phyloP scores from a whole-genome alignment of 2,888 invertebrate species.

The Volucella inflata region DNA sequence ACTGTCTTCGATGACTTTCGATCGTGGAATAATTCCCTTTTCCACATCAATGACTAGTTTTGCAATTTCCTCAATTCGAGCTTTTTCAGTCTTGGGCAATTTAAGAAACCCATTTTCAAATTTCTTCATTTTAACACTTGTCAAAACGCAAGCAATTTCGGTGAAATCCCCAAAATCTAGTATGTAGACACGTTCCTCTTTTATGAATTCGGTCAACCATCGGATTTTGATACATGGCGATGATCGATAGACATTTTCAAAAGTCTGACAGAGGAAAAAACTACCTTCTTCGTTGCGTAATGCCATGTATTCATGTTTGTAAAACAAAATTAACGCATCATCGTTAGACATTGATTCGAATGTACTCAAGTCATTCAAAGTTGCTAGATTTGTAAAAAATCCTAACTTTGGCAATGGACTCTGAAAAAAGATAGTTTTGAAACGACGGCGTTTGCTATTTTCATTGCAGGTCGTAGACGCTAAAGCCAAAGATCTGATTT shows the following conservation, averaged over 20 bases:
- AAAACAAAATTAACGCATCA: constrained; percentile 93
- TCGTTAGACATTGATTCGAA: constrained; percentile 82
- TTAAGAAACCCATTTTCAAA: constrained; percentile 89
- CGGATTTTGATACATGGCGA: constrained; percentile 94
- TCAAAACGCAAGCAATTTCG: constrained; percentile 95
- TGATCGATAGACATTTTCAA: constrained; percentile 94
- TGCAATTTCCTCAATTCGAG: constrained; percentile 92
- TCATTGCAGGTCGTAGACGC: constrained; percentile 59
- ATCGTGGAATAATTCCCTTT: constrained; percentile 87
- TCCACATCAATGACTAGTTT: constrained; percentile 93
- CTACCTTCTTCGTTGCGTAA: constrained; percentile 95
- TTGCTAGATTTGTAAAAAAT: constrained; percentile 91
- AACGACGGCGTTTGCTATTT: constrained; percentile 80
- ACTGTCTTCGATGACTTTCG: constrained; percentile 91
- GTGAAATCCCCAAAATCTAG: constrained; percentile 96
- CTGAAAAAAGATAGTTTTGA: constrained; percentile 89
- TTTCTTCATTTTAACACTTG: constrained; percentile 91
- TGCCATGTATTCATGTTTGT: constrained; percentile 95
- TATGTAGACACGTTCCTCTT: constrained; percentile 88
- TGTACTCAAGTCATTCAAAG: no score
- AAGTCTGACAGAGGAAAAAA: constrained; percentile 94
- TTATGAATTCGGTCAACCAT: constrained; percentile 90
- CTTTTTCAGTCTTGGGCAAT: constrained; percentile 89
- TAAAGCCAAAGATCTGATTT: constrained; percentile 33
- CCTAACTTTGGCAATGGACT: constrained; percentile 91